These are phyloP conservation scores for Coptodon rendalli DNA, from an alignment of 2,113 vertebrate genomes.

Conservation along the genomic window DNA sequence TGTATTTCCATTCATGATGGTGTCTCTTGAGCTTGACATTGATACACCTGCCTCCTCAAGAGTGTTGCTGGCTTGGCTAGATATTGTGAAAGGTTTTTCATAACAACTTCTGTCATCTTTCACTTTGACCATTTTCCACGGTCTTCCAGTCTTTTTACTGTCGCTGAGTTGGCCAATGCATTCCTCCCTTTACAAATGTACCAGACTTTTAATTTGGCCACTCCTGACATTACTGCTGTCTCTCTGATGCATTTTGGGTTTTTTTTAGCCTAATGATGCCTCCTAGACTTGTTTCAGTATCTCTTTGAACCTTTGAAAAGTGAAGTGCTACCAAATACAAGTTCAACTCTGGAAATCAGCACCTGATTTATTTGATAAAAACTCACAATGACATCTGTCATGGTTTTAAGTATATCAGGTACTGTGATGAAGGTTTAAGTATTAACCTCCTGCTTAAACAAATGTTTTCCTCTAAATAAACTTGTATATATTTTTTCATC, in stretches of 20 bases:
- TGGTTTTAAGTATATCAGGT: background rate
- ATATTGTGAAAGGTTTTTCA: background rate
- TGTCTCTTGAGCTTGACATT: background rate
- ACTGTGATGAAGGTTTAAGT: background rate
- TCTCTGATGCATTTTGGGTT: background rate
- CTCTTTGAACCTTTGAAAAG: background rate
- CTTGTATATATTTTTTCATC: background rate
- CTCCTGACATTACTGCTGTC: background rate
- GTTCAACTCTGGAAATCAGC: background rate
- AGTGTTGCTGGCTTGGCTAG: background rate
- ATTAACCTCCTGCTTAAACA: background rate
- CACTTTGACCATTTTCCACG: background rate
- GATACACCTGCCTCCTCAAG: background rate
- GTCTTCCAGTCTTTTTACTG: background rate
- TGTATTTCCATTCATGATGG: background rate
- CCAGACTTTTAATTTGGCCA: background rate
- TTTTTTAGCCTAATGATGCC: background rate
- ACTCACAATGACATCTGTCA: background rate
- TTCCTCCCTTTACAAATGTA: background rate
- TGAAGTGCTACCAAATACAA: background rate
- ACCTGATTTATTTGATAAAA: background rate
- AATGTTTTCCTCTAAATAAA: background rate
- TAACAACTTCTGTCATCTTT: background rate
- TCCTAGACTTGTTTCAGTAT: background rate
- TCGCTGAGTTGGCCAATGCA: background rate